Conservation (phyloP, 2,797 vertebrate genomes). For the Pangasius djambal region DNA sequence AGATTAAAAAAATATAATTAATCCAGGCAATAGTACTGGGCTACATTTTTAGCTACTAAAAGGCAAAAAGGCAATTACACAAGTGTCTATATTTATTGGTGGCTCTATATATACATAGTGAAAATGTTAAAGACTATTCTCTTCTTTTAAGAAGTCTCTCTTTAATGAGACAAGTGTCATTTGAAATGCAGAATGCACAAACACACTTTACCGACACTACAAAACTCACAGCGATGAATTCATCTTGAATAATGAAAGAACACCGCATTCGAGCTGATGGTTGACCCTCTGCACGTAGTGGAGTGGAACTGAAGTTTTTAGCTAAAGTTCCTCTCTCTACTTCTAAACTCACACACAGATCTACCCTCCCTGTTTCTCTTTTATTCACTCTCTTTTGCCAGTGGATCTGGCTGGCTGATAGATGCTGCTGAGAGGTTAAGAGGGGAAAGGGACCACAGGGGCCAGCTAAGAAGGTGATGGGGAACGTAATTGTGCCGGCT, state of each 20-base stretch:
- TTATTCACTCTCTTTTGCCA: conserved; percentile 42
- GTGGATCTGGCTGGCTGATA: conserved; percentile 60
- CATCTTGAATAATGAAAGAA: conserved; percentile 51
- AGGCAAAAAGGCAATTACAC: background rate
- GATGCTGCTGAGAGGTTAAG: conserved; percentile 77
- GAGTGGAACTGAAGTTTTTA: background rate
- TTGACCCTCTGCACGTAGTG: conserved; percentile 35
- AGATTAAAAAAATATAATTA: background rate
- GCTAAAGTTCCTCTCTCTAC: background rate
- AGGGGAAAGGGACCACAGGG: conserved; percentile 53
- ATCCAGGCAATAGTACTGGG: background rate
- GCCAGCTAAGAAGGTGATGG: conserved; percentile 80
- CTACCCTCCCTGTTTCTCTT: conserved; percentile 56
- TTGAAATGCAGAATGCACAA: conserved; percentile 25
- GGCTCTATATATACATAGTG: background rate
- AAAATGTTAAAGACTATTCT: background rate
- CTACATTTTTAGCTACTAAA: background rate
- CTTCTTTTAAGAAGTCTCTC: background rate
- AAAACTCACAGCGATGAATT: conserved; percentile 36
- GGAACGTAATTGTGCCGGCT: conserved; percentile 81
- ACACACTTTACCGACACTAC: conserved; percentile 26
- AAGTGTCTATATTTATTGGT: background rate
- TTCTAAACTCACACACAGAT: background rate
- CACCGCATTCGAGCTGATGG: conserved; percentile 40
- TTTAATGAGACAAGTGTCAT: background rate